Percentiles rank a stretch among this genome's conserved stretches.
These are phyloP conservation scores for Luperina testacea DNA, from an alignment of 2,888 invertebrate species.

Conservation along the genomic window DNA sequence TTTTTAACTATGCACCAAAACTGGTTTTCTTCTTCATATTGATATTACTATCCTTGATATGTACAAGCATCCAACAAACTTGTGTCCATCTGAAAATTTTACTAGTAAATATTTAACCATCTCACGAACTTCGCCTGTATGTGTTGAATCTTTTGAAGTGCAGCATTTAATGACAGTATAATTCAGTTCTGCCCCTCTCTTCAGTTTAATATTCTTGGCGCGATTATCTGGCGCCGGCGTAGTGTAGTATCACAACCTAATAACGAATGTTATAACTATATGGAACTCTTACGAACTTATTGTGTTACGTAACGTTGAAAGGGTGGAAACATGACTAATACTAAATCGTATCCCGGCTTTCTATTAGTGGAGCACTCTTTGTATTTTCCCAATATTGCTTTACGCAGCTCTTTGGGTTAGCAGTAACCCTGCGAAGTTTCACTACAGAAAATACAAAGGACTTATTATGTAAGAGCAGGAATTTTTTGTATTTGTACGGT, in stretches of 20 bases:
- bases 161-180: conserved; percentile 24
- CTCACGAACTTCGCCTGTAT: background rate
- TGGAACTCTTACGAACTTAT: conserved; percentile 38
- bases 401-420: conserved; percentile 16
- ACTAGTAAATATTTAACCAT: conserved; percentile 10
- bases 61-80: background rate
- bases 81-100: background rate
- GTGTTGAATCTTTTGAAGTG: conserved; percentile 22
- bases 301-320: conserved; percentile 45
- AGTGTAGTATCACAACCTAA: conserved; percentile 24
- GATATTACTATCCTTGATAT: background rate
- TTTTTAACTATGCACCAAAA: background rate
- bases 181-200: conserved; percentile 31
- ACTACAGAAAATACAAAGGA: background rate
- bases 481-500: conserved; percentile 1
- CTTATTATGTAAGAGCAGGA: background rate
- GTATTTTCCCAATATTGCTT: conserved; percentile 21
- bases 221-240: conserved; percentile 40
- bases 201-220: conserved; percentile 45
- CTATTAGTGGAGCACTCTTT: conserved; percentile 11
- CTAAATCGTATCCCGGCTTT: conserved; percentile 32
- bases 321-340: conserved; percentile 46
- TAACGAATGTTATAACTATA: conserved; percentile 37
- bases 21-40: background rate
- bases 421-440: conserved; percentile 5